Base-by-base conservation (phyloP, 2,113 vertebrate genomes). In the Eptatretus burgeri region DNA sequence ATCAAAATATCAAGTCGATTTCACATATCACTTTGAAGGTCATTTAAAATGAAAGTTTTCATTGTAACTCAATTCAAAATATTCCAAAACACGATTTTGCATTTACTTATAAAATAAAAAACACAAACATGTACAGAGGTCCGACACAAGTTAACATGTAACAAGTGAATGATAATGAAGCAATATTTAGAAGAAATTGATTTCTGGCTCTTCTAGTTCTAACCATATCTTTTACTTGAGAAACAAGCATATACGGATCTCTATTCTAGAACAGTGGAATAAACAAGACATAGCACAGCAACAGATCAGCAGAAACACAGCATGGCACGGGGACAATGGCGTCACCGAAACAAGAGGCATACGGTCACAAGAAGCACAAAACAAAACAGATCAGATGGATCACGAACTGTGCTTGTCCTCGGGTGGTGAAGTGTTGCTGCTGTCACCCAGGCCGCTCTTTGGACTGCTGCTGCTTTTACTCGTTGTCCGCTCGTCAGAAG, bases 401-500 rank as follows among this genome's bases (percentile, higher is more conserved):
- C 56, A 17, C 20, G 56, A 20, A n/a, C 20, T n/a, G 56, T 17
- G 56, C 27, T 41, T 60, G n/a, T n/a, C 56, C n/a, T 60, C 56
- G 56, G 56, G 20, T 20, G 56, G 20, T 12, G 56, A 60, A 20
- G n/a, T 20, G n/a, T n/a, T n/a, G 56, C 56, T 60, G 56, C 56
- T 60, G n/a, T 60, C 56, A 20, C n/a, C 20, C n/a, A 20, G 56
- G n/a, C 56, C n/a, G 20, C 56, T 60, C 20, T 20, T 60, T 10
- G 20, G 20, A 20, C 56, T 60, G 56, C 56, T 60, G 56, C 56
- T 60, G 56, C 56, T 60, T n/a, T 60, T 60, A 20, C 56, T 60
- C n/a, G 56, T n/a, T 20, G 56, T 17, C n/a, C 56, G 56, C 56
- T 60, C 56, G 11, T 60, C 56, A n/a, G 56, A 60, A 20, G 56